These are phyloP conservation scores for Bombylius major DNA, from an alignment of 2,888 invertebrate species.

Conservation along the genomic window DNA sequence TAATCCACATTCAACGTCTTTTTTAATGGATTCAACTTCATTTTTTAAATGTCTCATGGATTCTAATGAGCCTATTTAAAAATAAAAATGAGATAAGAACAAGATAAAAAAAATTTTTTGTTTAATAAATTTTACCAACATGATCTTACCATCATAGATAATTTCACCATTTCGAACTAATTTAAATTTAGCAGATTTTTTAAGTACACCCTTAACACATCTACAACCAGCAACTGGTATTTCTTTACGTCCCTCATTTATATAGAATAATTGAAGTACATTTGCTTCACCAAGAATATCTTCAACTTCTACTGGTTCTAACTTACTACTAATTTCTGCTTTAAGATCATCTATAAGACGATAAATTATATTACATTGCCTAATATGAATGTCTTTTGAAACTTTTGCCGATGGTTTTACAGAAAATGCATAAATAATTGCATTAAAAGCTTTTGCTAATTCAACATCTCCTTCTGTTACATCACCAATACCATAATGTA, in stretches of 20 bases:
- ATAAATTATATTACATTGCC: slow-evolving; percentile 81
- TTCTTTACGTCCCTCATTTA: slow-evolving; percentile 66
- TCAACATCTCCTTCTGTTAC: slow-evolving; percentile 75
- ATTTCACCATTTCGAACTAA: slow-evolving; percentile 53
- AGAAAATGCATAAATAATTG: slow-evolving; percentile 82
- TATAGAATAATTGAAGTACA: slow-evolving; percentile 69
- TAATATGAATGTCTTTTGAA: slow-evolving; percentile 44
- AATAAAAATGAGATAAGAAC: neutral
- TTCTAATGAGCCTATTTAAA: slow-evolving; percentile 34
- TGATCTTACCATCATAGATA: slow-evolving; percentile 53
- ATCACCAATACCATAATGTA: slow-evolving; percentile 84
- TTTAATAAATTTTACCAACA: neutral
- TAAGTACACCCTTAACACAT: slow-evolving; percentile 64
- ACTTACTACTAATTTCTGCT: slow-evolving; percentile 54
- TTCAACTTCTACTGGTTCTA: slow-evolving; percentile 63
- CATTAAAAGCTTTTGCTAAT: slow-evolving; percentile 61
- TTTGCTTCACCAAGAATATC: slow-evolving; percentile 73
- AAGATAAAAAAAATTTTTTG: neutral
- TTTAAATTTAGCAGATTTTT: slow-evolving; percentile 51
- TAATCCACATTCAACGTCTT: slow-evolving; percentile 81
- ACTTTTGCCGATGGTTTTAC: slow-evolving; percentile 42
- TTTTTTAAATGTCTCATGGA: slow-evolving; percentile 84
- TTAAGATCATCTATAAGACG: slow-evolving; percentile 81
- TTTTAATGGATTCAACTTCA: slow-evolving; percentile 71
- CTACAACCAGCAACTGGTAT: slow-evolving; percentile 81